Evolutionary conservation across 2,113 vertebrate genomes (phyloP).

Genomic region (Paramisgurnus dabryanus): DNA sequence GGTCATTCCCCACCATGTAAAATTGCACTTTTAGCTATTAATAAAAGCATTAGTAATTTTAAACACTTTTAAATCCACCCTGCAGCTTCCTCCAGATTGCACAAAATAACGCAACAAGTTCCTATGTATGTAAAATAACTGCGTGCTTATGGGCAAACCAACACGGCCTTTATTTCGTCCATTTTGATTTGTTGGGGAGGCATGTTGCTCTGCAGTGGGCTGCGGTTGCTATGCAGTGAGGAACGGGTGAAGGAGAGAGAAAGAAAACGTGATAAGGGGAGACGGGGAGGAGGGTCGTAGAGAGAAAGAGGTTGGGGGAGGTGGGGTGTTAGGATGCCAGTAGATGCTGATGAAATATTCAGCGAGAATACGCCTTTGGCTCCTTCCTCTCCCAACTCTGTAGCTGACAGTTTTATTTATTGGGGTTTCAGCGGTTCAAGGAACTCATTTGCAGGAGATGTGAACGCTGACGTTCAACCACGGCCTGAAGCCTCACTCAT

Average conservation of each 20-base stretch:
- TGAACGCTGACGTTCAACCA: conserved; percentile 68
- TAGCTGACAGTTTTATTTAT: conserved; percentile 77
- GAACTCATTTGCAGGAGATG: conserved; percentile 78
- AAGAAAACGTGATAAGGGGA: conserved; percentile 64
- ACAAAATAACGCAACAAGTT: neutral
- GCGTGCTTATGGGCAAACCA: neutral
- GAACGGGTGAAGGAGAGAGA: conserved; percentile 53
- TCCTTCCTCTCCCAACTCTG: conserved; percentile 61
- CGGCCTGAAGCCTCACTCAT: conserved; percentile 64
- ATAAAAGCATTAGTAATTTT: no score
- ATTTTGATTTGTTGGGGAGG: conserved; percentile 60
- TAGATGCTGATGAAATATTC: conserved; percentile 80
- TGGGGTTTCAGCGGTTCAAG: conserved; percentile 79
- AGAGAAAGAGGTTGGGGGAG: conserved; percentile 53
- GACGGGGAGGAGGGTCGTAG: conserved; percentile 61
- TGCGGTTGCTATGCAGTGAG: conserved; percentile 67
- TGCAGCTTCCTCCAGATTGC: no score
- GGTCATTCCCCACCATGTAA: no score
- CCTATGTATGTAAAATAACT: neutral
- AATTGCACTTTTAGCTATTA: no score
- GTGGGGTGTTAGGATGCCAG: conserved; percentile 41
- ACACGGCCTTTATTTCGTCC: conserved; percentile 22
- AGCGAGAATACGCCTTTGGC: conserved; percentile 75
- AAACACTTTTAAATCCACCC: no score
- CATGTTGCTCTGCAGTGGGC: conserved; percentile 61